phyloP scores from a whole-genome alignment of 2,113 vertebrate species.

The Axis porcinus region DNA sequence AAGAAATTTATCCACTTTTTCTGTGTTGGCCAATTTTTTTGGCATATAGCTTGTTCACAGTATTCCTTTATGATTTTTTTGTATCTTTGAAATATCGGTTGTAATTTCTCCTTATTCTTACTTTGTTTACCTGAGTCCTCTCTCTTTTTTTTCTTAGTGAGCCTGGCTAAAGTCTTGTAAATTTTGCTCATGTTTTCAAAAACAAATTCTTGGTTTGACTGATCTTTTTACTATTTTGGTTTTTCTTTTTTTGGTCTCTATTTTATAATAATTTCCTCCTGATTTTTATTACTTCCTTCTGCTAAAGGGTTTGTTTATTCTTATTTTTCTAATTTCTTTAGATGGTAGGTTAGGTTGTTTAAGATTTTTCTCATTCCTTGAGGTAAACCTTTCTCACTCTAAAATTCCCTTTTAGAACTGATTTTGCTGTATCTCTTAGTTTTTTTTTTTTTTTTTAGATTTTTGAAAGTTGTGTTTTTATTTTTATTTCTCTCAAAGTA shows the following conservation, averaged over 20 bases:
- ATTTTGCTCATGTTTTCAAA: not conserved
- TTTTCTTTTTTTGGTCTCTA: not conserved
- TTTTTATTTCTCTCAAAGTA: not conserved
- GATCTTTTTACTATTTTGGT: not conserved
- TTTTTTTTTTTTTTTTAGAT: not conserved
- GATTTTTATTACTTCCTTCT: not conserved
- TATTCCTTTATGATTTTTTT: not conserved
- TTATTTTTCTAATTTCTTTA: not conserved
- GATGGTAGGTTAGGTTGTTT: not conserved
- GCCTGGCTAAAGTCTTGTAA: not conserved
- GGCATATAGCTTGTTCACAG: not conserved
- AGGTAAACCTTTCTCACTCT: not conserved
- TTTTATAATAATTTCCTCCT: not conserved
- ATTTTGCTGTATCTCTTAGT: not conserved
- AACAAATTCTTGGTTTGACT: not conserved
- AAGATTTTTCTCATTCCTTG: not conserved
- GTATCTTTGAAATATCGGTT: not conserved
- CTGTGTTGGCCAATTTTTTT: not conserved
- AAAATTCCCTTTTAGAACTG: not conserved
- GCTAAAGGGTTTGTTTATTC: not conserved
- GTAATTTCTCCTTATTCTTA: not conserved
- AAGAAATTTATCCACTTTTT: not conserved
- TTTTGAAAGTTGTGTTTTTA: not conserved
- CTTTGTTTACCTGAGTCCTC: not conserved
- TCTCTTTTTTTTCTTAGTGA: not conserved